phyloP scores from a whole-genome alignment of 2,113 vertebrate genomes.

The Cyanoliseus patagonus region DNA sequence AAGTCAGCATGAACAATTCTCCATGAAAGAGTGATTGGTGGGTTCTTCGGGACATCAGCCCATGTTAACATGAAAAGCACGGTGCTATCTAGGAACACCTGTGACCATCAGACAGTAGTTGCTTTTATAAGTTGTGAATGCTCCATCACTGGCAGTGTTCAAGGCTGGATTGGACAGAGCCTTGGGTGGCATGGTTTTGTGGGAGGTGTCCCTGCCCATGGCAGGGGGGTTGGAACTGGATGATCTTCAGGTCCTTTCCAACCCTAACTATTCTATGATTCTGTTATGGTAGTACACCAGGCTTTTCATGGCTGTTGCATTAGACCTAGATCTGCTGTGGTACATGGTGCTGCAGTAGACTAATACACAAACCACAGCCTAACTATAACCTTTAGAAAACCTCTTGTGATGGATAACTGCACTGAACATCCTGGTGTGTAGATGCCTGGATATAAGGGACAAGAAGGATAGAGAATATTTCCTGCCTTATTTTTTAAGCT shows the following conservation, averaged over 20 bases:
- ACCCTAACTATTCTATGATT: too few species aligned
- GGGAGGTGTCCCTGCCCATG: too few species aligned
- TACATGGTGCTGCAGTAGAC: rapidly evolving
- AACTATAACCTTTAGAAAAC: not conserved
- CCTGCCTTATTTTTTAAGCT: not conserved
- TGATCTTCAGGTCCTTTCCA: too few species aligned
- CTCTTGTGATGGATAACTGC: not conserved
- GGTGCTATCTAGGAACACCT: rapidly evolving
- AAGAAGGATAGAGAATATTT: not conserved
- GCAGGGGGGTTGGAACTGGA: too few species aligned
- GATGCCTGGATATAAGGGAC: not conserved
- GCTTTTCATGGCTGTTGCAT: not conserved
- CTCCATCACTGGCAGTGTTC: too few species aligned
- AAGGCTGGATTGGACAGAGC: too few species aligned
- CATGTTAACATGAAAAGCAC: not conserved
- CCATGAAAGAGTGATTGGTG: not conserved
- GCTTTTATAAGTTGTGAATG: not conserved
- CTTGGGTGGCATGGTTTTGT: too few species aligned
- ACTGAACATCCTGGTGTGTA: not conserved
- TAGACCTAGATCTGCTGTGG: not conserved
- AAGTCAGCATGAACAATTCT: not conserved
- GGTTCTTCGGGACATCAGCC: not conserved
- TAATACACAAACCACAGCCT: not conserved
- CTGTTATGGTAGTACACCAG: rapidly evolving
- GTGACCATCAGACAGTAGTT: rapidly evolving